Evolutionary conservation across 2,888 invertebrate genomes (phyloP), one percentile per base, ranked within the genome.

Genomic region (Crepidodera aurea): DNA sequence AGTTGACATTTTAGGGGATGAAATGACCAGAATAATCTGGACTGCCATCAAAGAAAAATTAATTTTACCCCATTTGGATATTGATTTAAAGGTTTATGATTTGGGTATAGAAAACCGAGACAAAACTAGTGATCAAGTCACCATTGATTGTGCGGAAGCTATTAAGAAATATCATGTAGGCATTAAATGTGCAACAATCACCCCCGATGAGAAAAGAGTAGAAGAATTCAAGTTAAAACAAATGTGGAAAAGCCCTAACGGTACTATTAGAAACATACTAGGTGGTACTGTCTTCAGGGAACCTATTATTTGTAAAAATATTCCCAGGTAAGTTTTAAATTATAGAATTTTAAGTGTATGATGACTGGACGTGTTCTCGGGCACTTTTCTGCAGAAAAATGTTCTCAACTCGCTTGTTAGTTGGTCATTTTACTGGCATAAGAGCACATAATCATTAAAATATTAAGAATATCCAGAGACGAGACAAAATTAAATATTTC

Each of bases 11-110:
- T 87, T 94, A 55, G 96, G 96, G n/a, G 95, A 96, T 86, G 96
- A 96, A 83, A 95, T 95, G 95, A 95, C 95, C 39, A 88, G 98
- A 73, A 94, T 99, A 69, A 98, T 99, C 78, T 99, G 98, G 98
- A 96, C 98, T 77, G 87, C 93, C 32, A 99, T 99, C 75, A 99
- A 98, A 82, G 88, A 98, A 61, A 98, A 98, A 82, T 86, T 99
- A 34, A 97, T 99, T 77, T 83, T 98, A 66, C 98, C 98, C 0
- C 97, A 95, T 83, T 85, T 99, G 73, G 96, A 98, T 78, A 90
- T 98, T 71, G 96, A 98, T 79, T 82, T 98, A 59, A 95, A 98
- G 78, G 90, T 90, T 5, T 98, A 88, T 80, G 99, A 99, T 82
- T 86, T 99, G 76, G 95, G 98, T 48, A 95, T 99, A 72, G 94